Conservation (phyloP, 2,113 vertebrate genomes). For the Antechinus stuartii region DNA sequence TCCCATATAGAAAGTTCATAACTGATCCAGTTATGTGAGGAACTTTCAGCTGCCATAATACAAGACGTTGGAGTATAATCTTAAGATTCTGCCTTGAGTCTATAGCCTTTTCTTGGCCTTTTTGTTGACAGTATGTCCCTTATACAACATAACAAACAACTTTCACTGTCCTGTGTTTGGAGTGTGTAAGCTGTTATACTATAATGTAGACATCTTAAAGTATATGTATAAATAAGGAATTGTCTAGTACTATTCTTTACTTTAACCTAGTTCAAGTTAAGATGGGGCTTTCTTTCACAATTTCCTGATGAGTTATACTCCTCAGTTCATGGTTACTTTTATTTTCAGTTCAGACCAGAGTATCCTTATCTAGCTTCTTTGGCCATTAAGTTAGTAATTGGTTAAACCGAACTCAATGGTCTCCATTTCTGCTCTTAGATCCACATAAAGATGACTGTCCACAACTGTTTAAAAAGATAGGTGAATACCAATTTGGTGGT, state of each 20-base stretch:
- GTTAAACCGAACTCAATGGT: not conserved
- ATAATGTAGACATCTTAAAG: not conserved
- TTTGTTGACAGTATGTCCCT: not conserved
- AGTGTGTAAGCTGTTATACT: not conserved
- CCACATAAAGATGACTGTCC: not conserved
- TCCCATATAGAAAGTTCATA: not conserved
- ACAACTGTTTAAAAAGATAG: not conserved
- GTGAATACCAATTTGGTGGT: not conserved
- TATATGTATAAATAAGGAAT: not conserved
- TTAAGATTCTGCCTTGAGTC: not conserved
- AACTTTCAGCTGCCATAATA: not conserved
- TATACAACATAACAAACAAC: not conserved
- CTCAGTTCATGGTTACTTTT: not conserved
- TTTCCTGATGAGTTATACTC: not conserved
- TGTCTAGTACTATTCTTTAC: slow-evolving; percentile 1
- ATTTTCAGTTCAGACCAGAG: not conserved
- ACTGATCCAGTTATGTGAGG: not conserved
- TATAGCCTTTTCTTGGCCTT: not conserved
- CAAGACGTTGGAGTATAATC: not conserved
- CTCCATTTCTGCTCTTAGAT: not conserved
- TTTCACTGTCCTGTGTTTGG: not conserved
- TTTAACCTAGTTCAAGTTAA: not conserved
- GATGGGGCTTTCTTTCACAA: not conserved
- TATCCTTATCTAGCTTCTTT: not conserved
- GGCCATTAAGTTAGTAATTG: not conserved